phyloP scores from a whole-genome alignment of 23 tunicate species.

The Phallusia fumigata region DNA sequence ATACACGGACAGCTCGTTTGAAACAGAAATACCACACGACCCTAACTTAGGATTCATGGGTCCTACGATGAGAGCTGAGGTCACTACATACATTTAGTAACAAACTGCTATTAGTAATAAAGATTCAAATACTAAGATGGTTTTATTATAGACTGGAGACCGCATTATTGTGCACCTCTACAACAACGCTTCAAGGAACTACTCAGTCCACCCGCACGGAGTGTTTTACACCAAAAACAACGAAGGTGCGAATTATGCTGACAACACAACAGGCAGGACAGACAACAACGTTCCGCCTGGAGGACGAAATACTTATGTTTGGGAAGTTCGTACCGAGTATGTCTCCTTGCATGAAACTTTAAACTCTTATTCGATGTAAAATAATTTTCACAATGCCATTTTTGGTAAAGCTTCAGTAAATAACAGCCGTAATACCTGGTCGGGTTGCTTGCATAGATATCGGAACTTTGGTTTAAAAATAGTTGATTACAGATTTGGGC shows the following conservation, averaged over 20 bases:
- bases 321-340: constrained; percentile 52
- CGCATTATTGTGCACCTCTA: constrained; percentile 28
- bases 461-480: too few relatives aligned
- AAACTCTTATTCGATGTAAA: too few relatives aligned
- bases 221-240: constrained; percentile 54
- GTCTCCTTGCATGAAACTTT: too few relatives aligned
- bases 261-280: constrained; percentile 8
- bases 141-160: constrained; percentile 34
- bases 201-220: constrained; percentile 58
- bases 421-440: too few relatives aligned
- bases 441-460: too few relatives aligned
- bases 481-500: too few relatives aligned
- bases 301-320: constrained; percentile 22
- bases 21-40: constrained; percentile 20
- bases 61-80: constrained; percentile 53
- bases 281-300: constrained; percentile 30
- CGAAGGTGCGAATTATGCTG: constrained; percentile 63
- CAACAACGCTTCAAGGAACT: constrained; percentile 45
- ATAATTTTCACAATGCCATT: too few relatives aligned
- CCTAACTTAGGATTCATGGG: constrained; percentile 46
- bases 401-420: too few relatives aligned
- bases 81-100: neutral
- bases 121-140: too few relatives aligned
- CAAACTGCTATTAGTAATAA: too few relatives aligned
- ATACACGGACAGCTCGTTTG: constrained; percentile 34